Conservation (phyloP, 2,888 invertebrate species). For the Rugalucina vietnamica region DNA sequence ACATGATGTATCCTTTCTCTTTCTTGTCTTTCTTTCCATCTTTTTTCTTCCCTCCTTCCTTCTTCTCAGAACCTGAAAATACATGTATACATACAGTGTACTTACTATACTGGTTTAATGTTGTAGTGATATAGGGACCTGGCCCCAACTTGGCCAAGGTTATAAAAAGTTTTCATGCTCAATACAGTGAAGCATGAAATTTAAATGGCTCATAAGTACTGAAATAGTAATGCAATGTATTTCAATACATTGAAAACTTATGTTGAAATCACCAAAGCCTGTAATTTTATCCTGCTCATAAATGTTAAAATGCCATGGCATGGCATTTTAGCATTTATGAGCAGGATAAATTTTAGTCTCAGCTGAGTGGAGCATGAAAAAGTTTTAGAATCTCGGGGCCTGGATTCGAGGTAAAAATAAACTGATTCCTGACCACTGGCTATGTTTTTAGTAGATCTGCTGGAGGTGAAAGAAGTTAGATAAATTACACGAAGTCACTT, state of each 20-base stretch:
- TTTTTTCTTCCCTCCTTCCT: constrained; percentile 75
- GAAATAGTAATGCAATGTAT: neutral
- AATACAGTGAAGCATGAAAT: neutral
- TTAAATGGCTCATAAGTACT: neutral
- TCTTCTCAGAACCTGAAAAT: constrained; percentile 51
- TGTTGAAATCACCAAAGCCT: neutral
- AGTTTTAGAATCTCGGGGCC: too few species aligned
- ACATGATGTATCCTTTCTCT: constrained; percentile 95
- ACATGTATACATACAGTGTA: neutral
- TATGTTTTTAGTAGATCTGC: too few species aligned
- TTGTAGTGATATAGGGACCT: neutral
- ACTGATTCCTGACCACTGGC: too few species aligned
- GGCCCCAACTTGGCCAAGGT: too few species aligned
- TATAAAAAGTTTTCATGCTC: neutral
- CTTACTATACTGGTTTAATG: neutral
- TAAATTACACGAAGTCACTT: too few species aligned
- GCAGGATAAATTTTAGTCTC: too few species aligned
- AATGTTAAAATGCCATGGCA: too few species aligned
- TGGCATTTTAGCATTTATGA: too few species aligned
- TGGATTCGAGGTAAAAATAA: too few species aligned
- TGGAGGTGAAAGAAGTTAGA: too few species aligned
- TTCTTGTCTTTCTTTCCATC: constrained; percentile 88
- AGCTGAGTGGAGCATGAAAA: too few species aligned
- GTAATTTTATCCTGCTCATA: too few species aligned
- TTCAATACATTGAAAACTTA: neutral